These are phyloP conservation scores for Andricus quercusramuli DNA, from an alignment of 2,888 invertebrate genomes.

Conservation along the genomic window DNA sequence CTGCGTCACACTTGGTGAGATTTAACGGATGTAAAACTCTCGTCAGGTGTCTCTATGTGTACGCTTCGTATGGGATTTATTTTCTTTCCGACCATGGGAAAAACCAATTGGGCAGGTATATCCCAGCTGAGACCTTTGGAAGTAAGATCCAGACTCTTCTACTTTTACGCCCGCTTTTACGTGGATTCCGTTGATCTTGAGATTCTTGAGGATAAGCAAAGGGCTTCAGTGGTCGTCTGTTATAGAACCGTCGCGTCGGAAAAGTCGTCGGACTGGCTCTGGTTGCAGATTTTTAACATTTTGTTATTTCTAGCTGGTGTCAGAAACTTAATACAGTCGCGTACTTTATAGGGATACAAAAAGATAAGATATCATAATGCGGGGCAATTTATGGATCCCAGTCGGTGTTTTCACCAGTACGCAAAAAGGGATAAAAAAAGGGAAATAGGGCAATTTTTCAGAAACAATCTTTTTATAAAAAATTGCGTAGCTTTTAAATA, in stretches of 20 bases:
- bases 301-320: neutral
- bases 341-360: neutral
- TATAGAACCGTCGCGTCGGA: neutral
- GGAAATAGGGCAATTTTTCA: too few species aligned
- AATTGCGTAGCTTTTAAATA: too few species aligned
- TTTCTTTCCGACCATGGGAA: constrained; percentile 28
- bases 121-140: neutral
- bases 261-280: constrained; percentile 8
- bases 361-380: constrained; percentile 5
- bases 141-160: neutral
- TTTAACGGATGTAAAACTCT: constrained; percentile 21
- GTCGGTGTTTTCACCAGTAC: too few species aligned
- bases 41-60: constrained; percentile 30
- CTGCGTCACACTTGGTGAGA: constrained; percentile 31
- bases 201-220: constrained; percentile 24
- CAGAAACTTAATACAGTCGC: constrained; percentile 11
- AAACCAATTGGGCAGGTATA: constrained; percentile 20
- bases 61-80: constrained; percentile 30
- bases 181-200: constrained; percentile 9
- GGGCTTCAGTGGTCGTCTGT: neutral
- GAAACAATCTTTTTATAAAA: too few species aligned
- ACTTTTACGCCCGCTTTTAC: constrained; percentile 2
- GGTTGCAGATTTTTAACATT: neutral
- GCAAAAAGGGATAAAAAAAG: too few species aligned
- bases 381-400: neutral